Evolutionary conservation across 2,113 vertebrate genomes (phyloP).

Genomic region (Tinamus guttatus): DNA sequence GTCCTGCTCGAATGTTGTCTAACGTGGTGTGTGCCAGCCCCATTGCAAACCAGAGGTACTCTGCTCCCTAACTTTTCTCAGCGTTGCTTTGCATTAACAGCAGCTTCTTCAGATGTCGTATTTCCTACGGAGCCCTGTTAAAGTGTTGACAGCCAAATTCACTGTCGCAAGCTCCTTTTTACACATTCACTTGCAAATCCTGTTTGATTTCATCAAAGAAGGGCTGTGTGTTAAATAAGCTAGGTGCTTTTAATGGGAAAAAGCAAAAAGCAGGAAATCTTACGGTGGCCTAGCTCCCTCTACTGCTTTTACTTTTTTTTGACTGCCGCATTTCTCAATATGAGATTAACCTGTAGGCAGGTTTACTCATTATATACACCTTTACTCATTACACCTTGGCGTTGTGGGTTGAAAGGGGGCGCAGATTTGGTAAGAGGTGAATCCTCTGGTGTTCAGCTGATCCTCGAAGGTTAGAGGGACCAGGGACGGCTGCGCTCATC

Average conservation of each 20-base stretch:
- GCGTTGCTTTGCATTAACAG: not conserved
- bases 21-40: not conserved
- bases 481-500: no score
- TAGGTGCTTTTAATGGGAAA: not conserved
- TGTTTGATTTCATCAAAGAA: not conserved
- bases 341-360: not conserved
- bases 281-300: conserved; percentile 62
- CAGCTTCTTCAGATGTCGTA: not conserved
- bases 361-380: not conserved
- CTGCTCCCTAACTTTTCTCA: not conserved
- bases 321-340: not conserved
- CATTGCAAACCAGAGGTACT: not conserved
- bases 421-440: no score
- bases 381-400: not conserved
- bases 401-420: no score
- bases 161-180: not conserved
- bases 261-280: not conserved
- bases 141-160: not conserved
- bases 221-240: not conserved
- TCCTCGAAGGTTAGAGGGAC: no score
- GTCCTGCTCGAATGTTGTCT: not conserved
- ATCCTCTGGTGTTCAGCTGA: no score
- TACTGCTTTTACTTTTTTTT: conserved; percentile 23
- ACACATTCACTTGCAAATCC: not conserved
- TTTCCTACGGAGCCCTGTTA: not conserved